Base-by-base conservation (phyloP, 2,113 vertebrate species). In the Salvelinus fontinalis region DNA sequence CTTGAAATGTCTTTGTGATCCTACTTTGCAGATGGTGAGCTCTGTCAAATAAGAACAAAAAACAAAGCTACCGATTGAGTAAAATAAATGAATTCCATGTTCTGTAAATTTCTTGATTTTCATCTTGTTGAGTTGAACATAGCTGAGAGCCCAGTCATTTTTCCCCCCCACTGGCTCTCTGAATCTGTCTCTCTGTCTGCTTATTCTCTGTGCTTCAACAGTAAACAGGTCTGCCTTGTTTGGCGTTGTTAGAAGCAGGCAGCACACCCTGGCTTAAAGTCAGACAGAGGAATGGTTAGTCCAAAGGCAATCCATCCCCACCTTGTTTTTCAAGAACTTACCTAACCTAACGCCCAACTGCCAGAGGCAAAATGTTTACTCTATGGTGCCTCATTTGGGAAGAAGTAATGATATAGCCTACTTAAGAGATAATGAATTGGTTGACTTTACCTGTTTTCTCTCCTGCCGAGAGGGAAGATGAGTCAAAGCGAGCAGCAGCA, bases 401-500 rank as follows among this genome's bases (percentile, higher is more conserved):
- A 65, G 27, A 70, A 73, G 11, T 39, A 70, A 65, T 12, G n/a
- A 18, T 22, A 44, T 44, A 44, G 39, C 9, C 39, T 44, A 44
- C 39, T 34, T n/a, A 7, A 26, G 39, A 5, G 22, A 72, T 69
- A 2, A 16, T 44, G 8, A 44, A 44, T 39, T 67, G 51, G 51
- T 54, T 54, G 51, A 51, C 54, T 8, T 83, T 5, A 57, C 31
- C 49, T 73, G 11, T 27, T 86, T 16, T 8, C 76, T 71, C 60
- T 74, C n/a, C 24, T 65, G 14, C 62, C 12, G 67, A 90, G 86
- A 85, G 76, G 93, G 91, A 93, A 89, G 88, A 98, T 99, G 97
- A 97, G 95, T 91, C 93, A 96, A 92, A 91, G 72, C 0, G 95
- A 95, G 90, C 92, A 95, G 90, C 92, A 89, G 5, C 5, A 31